Evolutionary conservation across 2,797 vertebrate species (phyloP).

Genomic region (Danio aesculapii): DNA sequence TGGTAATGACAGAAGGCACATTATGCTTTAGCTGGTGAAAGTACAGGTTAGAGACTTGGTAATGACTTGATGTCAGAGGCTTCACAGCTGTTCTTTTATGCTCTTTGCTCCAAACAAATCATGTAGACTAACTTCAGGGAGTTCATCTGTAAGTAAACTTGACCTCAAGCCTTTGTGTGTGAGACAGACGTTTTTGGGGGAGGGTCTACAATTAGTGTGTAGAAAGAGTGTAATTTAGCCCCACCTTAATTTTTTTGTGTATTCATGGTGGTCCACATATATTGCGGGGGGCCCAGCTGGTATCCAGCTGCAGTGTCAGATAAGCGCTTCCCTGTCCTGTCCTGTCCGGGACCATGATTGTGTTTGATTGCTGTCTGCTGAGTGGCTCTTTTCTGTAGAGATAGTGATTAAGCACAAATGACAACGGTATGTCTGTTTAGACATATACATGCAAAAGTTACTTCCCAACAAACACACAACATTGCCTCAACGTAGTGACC

Average conservation of each 20-base stretch:
- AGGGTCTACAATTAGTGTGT: background rate
- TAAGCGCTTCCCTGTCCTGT: conserved; percentile 26
- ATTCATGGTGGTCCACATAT: conserved; percentile 34
- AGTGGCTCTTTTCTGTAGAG: conserved; percentile 23
- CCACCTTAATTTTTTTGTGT: background rate
- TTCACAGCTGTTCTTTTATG: conserved; percentile 30
- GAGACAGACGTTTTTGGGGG: conserved; percentile 15
- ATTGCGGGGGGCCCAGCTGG: conserved; percentile 27
- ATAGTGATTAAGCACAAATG: conserved; percentile 22
- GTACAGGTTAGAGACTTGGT: conserved; percentile 15
- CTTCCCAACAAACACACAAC: background rate
- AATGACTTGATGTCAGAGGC: background rate
- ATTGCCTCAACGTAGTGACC: too few species aligned
- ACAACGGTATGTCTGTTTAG: background rate
- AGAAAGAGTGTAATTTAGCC: conserved; percentile 15
- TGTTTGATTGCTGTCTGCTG: conserved; percentile 32
- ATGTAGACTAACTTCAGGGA: conserved; percentile 31
- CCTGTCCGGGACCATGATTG: conserved; percentile 9
- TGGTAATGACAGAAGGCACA: background rate
- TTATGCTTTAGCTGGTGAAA: conserved; percentile 16
- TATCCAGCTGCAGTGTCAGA: conserved; percentile 43
- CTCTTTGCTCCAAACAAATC: background rate
- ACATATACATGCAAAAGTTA: background rate
- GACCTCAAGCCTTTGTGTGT: conserved; percentile 38
- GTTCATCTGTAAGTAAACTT: conserved; percentile 45